Evolutionary conservation across 2,888 invertebrate species (phyloP).

Genomic region (Deroplatys truncata): DNA sequence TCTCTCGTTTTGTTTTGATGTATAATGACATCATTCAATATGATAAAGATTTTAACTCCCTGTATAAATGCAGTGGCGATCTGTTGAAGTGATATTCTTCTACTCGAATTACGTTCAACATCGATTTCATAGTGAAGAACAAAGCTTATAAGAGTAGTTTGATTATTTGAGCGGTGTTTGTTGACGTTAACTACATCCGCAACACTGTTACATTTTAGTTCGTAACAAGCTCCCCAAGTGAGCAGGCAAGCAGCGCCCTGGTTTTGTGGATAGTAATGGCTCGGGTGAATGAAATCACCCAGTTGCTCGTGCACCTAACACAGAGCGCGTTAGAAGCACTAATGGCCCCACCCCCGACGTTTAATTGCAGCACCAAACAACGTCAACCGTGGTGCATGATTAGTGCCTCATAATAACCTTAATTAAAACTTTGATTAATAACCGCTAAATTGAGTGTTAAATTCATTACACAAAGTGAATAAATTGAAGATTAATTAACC

Average conservation of each 20-base stretch:
- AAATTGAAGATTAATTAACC: conserved; percentile 54
- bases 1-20: too few relatives aligned
- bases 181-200: too few relatives aligned
- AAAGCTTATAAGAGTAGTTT: too few relatives aligned
- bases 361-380: conserved; percentile 30
- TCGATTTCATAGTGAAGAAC: too few relatives aligned
- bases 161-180: too few relatives aligned
- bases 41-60: too few relatives aligned
- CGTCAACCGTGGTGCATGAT: conserved; percentile 33
- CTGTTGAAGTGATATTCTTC: too few relatives aligned
- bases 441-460: conserved; percentile 54
- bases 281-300: neutral
- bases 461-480: conserved; percentile 49
- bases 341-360: conserved; percentile 2
- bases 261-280: neutral
- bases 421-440: conserved; percentile 57
- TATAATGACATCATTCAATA: too few relatives aligned
- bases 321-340: conserved; percentile 4
- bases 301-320: neutral
- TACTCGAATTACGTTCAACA: too few relatives aligned
- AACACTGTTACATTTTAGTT: neutral
- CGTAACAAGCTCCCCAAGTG: neutral
- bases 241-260: too few relatives aligned
- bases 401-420: conserved; percentile 38
- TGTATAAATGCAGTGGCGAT: too few relatives aligned